Evolutionary conservation across 2,797 vertebrate genomes (phyloP).

Genomic region (Scarus forsteni): DNA sequence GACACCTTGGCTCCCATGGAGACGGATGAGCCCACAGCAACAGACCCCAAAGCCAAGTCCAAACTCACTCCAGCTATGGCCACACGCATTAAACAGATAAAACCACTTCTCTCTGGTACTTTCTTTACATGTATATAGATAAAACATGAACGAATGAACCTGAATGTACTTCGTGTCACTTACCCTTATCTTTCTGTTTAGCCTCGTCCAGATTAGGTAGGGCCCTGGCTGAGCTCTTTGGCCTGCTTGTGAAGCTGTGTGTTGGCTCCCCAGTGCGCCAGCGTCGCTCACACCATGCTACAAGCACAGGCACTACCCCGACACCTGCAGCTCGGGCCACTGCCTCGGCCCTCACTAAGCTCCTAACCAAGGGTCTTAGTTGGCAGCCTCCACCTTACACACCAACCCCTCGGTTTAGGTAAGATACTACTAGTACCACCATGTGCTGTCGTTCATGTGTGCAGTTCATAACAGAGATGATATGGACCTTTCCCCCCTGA

Average conservation of each 20-base stretch:
- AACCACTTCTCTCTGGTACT: conserved; percentile 94
- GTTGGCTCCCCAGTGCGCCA: conserved; percentile 97
- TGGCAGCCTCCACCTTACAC: conserved; percentile 97
- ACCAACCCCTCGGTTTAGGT: conserved; percentile 95
- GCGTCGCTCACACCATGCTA: conserved; percentile 94
- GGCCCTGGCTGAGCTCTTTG: conserved; percentile 95
- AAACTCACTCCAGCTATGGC: conserved; percentile 98
- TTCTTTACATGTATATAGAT: neutral
- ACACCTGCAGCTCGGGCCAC: conserved; percentile 94
- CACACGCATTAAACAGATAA: conserved; percentile 98
- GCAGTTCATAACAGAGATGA: neutral
- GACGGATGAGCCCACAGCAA: conserved; percentile 92
- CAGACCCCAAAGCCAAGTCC: conserved; percentile 93
- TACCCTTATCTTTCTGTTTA: conserved; percentile 58
- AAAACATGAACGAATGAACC: no score
- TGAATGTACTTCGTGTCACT: neutral
- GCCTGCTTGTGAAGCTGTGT: conserved; percentile 94
- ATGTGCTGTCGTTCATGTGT: neutral
- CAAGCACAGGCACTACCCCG: conserved; percentile 93
- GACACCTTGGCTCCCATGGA: conserved; percentile 96
- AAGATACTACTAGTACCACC: neutral
- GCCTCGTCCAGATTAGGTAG: conserved; percentile 95
- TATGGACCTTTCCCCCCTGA: conserved; percentile 14
- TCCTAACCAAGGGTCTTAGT: conserved; percentile 95
- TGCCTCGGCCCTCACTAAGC: conserved; percentile 94